phyloP scores from a whole-genome alignment of 2,113 vertebrate species.

The Columba livia region DNA sequence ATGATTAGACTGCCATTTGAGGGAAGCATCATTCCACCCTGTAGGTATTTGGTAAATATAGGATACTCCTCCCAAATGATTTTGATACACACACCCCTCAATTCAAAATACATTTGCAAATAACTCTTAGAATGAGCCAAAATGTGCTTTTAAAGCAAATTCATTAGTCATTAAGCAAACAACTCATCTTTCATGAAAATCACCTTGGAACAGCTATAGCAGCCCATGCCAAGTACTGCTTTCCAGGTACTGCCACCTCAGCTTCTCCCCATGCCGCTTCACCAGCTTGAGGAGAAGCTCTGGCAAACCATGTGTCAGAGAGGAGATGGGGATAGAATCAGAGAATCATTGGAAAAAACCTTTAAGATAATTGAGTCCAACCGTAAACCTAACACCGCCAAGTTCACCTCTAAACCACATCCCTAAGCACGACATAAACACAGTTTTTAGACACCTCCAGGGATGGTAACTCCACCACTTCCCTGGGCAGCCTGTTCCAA shows the following conservation, averaged over 20 bases:
- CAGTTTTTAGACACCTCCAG: too few species aligned
- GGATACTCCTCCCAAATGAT: not conserved
- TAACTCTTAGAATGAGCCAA: not conserved
- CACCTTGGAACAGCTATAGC: not conserved
- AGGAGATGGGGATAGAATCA: not conserved
- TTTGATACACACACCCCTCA: not conserved
- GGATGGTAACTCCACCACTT: too few species aligned
- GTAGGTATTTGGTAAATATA: not conserved
- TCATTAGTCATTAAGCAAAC: not conserved
- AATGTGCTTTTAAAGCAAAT: not conserved
- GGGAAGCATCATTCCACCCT: not conserved
- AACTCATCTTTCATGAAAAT: not conserved
- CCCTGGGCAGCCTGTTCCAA: too few species aligned
- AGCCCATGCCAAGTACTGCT: not conserved
- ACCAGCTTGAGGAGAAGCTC: not conserved
- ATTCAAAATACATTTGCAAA: not conserved
- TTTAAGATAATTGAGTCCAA: too few species aligned
- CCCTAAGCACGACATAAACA: too few species aligned
- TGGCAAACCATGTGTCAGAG: not conserved
- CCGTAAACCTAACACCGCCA: too few species aligned
- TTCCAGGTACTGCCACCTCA: not conserved
- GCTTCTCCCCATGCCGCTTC: not conserved
- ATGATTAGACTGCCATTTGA: not conserved
- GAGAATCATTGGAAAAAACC: too few species aligned
- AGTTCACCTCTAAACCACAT: too few species aligned